These are phyloP conservation scores for Raphicerus campestris DNA, from an alignment of 2,113 vertebrate species.

Conservation along the genomic window DNA sequence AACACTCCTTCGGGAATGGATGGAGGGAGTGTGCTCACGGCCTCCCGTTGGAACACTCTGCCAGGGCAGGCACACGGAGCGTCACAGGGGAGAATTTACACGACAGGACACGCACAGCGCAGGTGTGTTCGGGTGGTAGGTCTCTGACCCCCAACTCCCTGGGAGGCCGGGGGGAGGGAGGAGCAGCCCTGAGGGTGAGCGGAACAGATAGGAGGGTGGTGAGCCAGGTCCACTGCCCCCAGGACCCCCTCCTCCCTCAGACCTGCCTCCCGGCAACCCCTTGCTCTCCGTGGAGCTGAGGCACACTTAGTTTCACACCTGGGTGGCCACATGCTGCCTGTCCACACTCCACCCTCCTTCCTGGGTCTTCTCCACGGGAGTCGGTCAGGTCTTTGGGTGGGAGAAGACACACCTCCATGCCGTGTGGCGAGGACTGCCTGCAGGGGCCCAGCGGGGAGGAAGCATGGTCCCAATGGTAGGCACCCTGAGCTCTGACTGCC, in stretches of 20 bases:
- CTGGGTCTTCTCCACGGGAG: neutral
- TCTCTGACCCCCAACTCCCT: neutral
- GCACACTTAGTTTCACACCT: rapidly evolving
- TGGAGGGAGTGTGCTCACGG: rapidly evolving
- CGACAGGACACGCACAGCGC: too few relatives aligned
- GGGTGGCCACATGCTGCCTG: too few relatives aligned
- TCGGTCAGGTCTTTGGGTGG: rapidly evolving
- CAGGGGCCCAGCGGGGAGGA: neutral
- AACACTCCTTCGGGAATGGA: neutral
- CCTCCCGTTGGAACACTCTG: neutral
- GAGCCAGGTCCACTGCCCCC: rapidly evolving
- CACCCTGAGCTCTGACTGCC: rapidly evolving
- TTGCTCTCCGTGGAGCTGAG: neutral
- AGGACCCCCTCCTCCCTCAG: neutral
- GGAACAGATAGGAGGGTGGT: rapidly evolving
- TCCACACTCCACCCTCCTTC: neutral
- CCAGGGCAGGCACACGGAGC: rapidly evolving
- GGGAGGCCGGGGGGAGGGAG: neutral
- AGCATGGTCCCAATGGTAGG: rapidly evolving
- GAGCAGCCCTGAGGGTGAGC: neutral
- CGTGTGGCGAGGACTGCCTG: neutral
- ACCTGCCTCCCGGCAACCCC: neutral
- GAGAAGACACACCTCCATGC: neutral
- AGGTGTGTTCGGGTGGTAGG: rapidly evolving
- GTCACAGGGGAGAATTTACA: neutral